Conservation (phyloP, 1,140 invertebrate species). For the Anoplophora glabripennis region DNA sequence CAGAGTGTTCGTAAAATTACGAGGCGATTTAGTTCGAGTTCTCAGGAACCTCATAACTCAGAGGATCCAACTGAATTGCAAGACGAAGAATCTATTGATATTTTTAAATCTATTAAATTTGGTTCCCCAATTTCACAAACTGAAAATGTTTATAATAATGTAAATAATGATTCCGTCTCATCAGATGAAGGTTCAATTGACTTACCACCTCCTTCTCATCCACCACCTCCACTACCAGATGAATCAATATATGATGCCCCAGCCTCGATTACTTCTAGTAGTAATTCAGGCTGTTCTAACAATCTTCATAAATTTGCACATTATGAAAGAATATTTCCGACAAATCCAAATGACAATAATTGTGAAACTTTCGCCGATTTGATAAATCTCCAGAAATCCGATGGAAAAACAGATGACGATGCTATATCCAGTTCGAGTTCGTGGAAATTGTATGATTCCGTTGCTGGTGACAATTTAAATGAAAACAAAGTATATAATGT, state of each 20-base stretch:
- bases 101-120: constrained; percentile 44
- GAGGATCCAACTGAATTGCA: constrained; percentile 16
- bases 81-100: constrained; percentile 34
- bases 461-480: constrained; percentile 43
- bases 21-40: constrained; percentile 42
- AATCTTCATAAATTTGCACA: constrained; percentile 35
- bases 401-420: no score
- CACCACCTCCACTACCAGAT: constrained; percentile 58
- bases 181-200: constrained; percentile 46
- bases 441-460: constrained; percentile 57
- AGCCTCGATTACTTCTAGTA: constrained; percentile 48
- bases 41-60: constrained; percentile 23
- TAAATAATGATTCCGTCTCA: constrained; percentile 24
- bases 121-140: constrained; percentile 39
- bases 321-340: constrained; percentile 51
- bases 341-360: constrained; percentile 48
- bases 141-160: constrained; percentile 37
- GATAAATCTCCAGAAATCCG: no score
- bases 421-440: constrained; percentile 51
- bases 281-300: constrained; percentile 49
- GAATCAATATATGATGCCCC: constrained; percentile 59
- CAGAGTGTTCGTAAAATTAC: constrained; percentile 52
- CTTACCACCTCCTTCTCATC: constrained; percentile 56
- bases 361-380: constrained; percentile 45
- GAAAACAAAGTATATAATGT: constrained; percentile 28